phyloP scores from a whole-genome alignment of 2,888 invertebrate species.

The Pasiphila rectangulata region DNA sequence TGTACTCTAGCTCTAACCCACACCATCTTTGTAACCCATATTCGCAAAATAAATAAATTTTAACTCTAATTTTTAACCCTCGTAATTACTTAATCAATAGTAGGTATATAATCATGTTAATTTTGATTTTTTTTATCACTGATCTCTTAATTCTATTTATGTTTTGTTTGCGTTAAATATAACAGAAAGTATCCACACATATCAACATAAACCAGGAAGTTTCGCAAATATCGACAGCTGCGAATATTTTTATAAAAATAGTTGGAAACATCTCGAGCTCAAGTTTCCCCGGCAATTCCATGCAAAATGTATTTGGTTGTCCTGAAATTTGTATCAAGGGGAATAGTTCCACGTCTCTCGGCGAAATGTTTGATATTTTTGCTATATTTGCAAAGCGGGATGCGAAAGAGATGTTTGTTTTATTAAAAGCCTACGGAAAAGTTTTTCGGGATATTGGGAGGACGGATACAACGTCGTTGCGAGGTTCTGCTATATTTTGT shows the following conservation, averaged over 20 bases:
- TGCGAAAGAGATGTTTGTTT: conserved; percentile 32
- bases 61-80: no score
- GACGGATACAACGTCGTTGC: conserved; percentile 19
- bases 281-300: conserved; percentile 52
- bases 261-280: conserved; percentile 47
- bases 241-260: conserved; percentile 46
- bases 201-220: conserved; percentile 14
- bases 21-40: no score
- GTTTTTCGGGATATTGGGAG: conserved; percentile 25
- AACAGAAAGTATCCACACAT: conserved; percentile 1
- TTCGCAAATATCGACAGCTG: conserved; percentile 32
- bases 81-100: no score
- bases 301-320: conserved; percentile 70
- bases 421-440: conserved; percentile 30
- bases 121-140: no score
- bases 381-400: conserved; percentile 38
- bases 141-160: background rate
- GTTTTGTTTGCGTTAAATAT: background rate
- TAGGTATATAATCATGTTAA: no score
- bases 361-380: conserved; percentile 53
- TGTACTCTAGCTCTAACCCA: no score
- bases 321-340: conserved; percentile 60
- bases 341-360: conserved; percentile 51
- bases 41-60: no score
- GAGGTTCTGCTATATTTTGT: conserved; percentile 12